A percentile compares a stretch with the other conserved stretches of the same genome.
These are phyloP conservation scores for Plagodis pulveraria DNA, from an alignment of 2,888 invertebrate species.

Conservation along the genomic window DNA sequence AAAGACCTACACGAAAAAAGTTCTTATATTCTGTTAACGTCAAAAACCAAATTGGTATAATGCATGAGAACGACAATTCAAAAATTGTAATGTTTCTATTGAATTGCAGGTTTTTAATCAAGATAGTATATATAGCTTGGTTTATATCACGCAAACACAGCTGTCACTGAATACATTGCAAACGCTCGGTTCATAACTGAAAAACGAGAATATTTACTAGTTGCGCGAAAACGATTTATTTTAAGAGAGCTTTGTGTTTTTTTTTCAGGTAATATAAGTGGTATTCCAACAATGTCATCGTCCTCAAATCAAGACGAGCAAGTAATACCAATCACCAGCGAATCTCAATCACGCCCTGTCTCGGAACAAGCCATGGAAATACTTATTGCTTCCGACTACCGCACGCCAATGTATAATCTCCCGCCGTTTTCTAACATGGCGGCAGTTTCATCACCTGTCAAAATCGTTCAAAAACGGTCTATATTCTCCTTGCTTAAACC, in stretches of 20 bases:
- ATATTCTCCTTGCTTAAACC: constrained; percentile 22
- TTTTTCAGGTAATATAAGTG: constrained; percentile 16
- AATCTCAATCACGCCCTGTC: constrained; percentile 7
- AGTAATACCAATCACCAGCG: constrained; percentile 22
- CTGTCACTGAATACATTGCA: no score
- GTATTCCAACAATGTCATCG: constrained; percentile 16
- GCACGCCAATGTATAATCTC: constrained; percentile 16
- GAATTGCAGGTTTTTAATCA: no score
- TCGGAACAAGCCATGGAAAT: constrained; percentile 39
- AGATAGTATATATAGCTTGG: no score
- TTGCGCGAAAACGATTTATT: no score
- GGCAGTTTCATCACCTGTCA: constrained; percentile 29
- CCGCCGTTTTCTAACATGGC: constrained; percentile 16
- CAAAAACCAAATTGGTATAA: no score
- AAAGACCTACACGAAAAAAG: no score
- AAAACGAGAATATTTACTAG: no score
- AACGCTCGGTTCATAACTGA: no score
- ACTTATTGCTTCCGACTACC: constrained; percentile 41
- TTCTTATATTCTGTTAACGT: no score
- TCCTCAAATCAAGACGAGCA: constrained; percentile 26
- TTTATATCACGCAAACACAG: no score
- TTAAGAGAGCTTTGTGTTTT: background rate
- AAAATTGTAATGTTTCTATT: no score
- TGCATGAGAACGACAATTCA: no score
- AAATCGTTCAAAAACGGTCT: constrained; percentile 34